These are phyloP conservation scores for Perithous albicinctus DNA, from an alignment of 2,888 invertebrate genomes.

Conservation along the genomic window DNA sequence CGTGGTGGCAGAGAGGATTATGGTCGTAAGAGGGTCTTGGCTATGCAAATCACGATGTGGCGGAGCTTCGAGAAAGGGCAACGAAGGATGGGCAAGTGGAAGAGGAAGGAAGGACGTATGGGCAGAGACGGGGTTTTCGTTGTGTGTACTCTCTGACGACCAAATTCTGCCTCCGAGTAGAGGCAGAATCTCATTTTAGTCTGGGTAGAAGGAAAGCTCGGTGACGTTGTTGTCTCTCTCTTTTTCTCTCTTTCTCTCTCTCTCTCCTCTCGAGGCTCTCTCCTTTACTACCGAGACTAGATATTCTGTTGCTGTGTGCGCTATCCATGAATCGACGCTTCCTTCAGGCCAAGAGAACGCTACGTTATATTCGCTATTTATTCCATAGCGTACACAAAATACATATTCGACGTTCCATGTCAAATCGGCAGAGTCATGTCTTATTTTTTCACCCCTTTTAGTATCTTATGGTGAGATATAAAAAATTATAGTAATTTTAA, in stretches of 20 bases:
- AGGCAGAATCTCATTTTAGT: conserved; percentile 62
- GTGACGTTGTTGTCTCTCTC: too few species aligned
- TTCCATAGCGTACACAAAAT: background rate
- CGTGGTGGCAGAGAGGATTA: conserved; percentile 59
- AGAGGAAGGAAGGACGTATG: conserved; percentile 40
- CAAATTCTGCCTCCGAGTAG: conserved; percentile 51
- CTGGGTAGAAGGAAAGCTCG: conserved; percentile 54
- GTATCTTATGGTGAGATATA: too few species aligned
- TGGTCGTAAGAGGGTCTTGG: conserved; percentile 64
- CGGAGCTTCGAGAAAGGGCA: conserved; percentile 27
- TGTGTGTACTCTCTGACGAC: conserved; percentile 46
- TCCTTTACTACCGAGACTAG: background rate
- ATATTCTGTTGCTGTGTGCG: conserved; percentile 39
- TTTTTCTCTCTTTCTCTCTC: too few species aligned
- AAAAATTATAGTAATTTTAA: too few species aligned
- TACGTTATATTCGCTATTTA: conserved; percentile 25
- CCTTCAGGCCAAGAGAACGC: conserved; percentile 35
- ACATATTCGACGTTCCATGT: conserved; percentile 2
- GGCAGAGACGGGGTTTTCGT: background rate
- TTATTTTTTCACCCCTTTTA: too few species aligned
- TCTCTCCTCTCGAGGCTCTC: conserved; percentile 22
- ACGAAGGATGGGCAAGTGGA: conserved; percentile 19
- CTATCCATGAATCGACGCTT: conserved; percentile 51
- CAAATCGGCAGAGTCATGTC: too few species aligned
- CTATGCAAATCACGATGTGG: conserved; percentile 68